These are phyloP conservation scores for Parazoanthus atlanticus DNA, from an alignment of 92 coral and sea anemone species.

Conservation along the genomic window DNA sequence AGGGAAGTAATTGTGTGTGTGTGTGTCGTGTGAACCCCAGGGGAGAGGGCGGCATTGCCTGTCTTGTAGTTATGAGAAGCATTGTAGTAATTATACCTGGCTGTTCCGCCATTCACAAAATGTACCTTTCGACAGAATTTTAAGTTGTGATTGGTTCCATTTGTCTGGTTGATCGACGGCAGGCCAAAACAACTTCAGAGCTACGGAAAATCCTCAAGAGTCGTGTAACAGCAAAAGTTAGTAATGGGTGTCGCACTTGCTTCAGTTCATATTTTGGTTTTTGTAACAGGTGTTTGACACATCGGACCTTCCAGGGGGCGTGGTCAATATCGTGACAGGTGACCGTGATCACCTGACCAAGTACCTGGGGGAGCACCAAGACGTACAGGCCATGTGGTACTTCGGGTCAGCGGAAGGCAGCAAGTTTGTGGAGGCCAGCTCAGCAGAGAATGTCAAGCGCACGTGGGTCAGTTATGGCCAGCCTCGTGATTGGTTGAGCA, in stretches of 20 bases:
- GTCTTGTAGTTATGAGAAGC: no score
- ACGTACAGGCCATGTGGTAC: slow-evolving; percentile 99
- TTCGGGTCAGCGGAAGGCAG: slow-evolving; percentile 95
- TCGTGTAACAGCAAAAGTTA: no score
- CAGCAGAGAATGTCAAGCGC: slow-evolving; percentile 95
- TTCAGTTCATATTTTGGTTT: background rate
- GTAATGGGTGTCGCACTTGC: background rate
- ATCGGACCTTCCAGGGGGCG: slow-evolving; percentile 98
- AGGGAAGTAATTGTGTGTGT: slow-evolving; percentile 47
- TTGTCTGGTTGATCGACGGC: no score
- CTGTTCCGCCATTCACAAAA: no score
- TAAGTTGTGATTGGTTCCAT: no score
- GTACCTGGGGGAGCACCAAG: slow-evolving; percentile 92
- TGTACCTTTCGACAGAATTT: no score
- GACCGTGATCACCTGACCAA: slow-evolving; percentile 95
- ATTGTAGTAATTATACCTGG: no score
- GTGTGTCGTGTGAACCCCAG: no score
- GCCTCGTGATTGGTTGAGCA: slow-evolving; percentile 86
- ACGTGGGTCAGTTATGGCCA: slow-evolving; percentile 90
- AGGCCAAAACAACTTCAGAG: no score
- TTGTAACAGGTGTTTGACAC: slow-evolving; percentile 86
- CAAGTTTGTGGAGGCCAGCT: slow-evolving; percentile 90
- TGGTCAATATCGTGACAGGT: slow-evolving; percentile 92
- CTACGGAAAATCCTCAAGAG: no score
- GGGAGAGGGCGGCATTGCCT: no score